Evolutionary conservation across 2,888 invertebrate species (phyloP).

Genomic region (Resseliella maxima): DNA sequence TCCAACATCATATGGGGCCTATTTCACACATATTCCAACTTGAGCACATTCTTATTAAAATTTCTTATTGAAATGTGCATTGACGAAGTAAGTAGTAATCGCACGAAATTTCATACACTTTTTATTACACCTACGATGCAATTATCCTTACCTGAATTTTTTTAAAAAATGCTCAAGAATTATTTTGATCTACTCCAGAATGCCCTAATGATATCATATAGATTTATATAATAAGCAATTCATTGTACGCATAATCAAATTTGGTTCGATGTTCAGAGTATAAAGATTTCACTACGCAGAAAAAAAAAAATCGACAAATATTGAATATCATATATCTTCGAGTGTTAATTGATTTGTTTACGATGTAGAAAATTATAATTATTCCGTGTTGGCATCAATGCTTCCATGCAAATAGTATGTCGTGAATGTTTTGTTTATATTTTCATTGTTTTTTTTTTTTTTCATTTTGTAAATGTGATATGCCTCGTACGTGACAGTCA

Average conservation of each 20-base stretch:
- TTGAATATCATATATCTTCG: background rate
- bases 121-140: too few relatives aligned
- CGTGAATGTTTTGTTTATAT: background rate
- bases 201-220: too few relatives aligned
- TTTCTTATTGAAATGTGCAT: too few relatives aligned
- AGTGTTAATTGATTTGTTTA: conserved; percentile 44
- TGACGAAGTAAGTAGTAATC: too few relatives aligned
- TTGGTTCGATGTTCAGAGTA: background rate
- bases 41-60: too few relatives aligned
- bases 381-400: background rate
- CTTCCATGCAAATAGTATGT: background rate
- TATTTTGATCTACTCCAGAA: too few relatives aligned
- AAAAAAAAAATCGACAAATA: background rate
- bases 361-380: background rate
- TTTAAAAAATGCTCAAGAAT: too few relatives aligned
- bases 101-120: too few relatives aligned
- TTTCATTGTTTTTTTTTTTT: background rate
- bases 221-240: too few relatives aligned
- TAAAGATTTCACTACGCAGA: background rate
- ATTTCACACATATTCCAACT: too few relatives aligned
- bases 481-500: background rate
- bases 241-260: background rate
- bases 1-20: too few relatives aligned
- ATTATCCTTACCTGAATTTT: too few relatives aligned
- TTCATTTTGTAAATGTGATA: background rate